Percentiles rank a stretch among this genome's conserved stretches.
Evolutionary conservation across 2,113 vertebrate species (phyloP).

Genomic region (Sturnus vulgaris): DNA sequence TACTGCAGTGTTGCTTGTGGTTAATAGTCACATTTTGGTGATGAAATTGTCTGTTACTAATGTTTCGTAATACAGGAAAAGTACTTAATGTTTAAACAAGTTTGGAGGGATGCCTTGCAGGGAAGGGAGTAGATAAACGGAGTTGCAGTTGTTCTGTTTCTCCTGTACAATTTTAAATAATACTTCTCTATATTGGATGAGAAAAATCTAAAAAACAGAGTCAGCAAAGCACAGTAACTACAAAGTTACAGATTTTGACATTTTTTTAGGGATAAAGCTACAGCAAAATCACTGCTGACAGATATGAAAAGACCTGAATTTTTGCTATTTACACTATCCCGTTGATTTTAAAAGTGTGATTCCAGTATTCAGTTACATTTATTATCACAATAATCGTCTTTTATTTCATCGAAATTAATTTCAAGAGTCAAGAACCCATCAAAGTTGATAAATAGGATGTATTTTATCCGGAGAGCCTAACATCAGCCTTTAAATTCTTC

Average conservation of each 20-base stretch:
- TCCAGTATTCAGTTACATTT: not conserved
- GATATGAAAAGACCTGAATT: not conserved
- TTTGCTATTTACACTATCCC: not conserved
- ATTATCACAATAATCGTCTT: not conserved
- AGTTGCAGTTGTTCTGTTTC: not conserved
- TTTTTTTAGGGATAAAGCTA: not conserved
- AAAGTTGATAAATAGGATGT: not conserved
- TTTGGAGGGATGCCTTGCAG: not conserved
- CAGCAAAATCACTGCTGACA: not conserved
- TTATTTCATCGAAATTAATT: not conserved
- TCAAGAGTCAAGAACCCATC: not conserved
- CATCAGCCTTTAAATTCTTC: not conserved
- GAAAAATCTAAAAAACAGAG: not conserved
- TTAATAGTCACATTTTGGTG: constrained; percentile 14
- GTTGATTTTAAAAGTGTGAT: not conserved
- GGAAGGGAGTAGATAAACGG: not conserved
- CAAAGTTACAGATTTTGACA: not conserved
- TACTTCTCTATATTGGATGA: not conserved
- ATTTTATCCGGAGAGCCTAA: not conserved
- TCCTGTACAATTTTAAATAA: not conserved
- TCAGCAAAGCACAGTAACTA: constrained; percentile 6
- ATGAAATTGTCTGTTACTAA: not conserved
- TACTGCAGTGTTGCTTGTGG: not conserved
- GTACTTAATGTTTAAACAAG: not conserved
- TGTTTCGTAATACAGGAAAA: not conserved